Evolutionary conservation across 2,888 invertebrate species (phyloP), one percentile per base, ranked within the genome.

Genomic region (Drepana falcataria): DNA sequence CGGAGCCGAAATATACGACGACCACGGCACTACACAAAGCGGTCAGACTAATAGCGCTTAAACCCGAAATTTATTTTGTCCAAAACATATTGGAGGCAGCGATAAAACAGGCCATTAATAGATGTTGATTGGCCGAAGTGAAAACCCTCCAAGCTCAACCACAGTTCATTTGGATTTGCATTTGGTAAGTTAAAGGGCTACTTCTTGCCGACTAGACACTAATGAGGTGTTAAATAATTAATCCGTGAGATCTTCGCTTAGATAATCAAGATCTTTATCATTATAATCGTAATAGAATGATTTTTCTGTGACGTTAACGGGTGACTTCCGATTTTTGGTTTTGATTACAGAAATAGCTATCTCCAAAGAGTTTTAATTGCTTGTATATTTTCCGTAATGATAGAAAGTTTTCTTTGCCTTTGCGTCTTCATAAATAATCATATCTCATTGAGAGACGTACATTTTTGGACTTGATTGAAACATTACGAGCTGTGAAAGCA

Each of bases 141-240:
- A 75, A 76, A 74, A 66, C 61, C 65, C 73, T 65, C 64, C 60
- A 70, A 79, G 87, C 85, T 85, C 72, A 75, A 72, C 66, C 80
- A 80, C 71, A 72, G 67, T 75, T 80, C 78, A 71, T 72, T 76
- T 75, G 74, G 78, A 87, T 89, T 88, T 88, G 87, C 89, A 89
- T 90, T 85, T 85, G 64, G 77, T 80, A 80, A 82, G 82, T 86
- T 78, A 83, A 84, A 74, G 75, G 72, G 3, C 9, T 6, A 3
- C 44, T 9, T 44, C 44, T 75, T 73, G 76, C 72, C 66, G 65
- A 69, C 66, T 65, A 60, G 78, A 82, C 86, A 78, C 83, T 90
- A 88, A 89, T 88, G 85, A 87, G 84, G 89, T 89, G 89, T 87
- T 83, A 83, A 79, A 63, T 72, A 84, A 87, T 88, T 87, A 88